Evolutionary conservation across 2,113 vertebrate genomes (phyloP).

Genomic region (Phaethornis superciliosus): DNA sequence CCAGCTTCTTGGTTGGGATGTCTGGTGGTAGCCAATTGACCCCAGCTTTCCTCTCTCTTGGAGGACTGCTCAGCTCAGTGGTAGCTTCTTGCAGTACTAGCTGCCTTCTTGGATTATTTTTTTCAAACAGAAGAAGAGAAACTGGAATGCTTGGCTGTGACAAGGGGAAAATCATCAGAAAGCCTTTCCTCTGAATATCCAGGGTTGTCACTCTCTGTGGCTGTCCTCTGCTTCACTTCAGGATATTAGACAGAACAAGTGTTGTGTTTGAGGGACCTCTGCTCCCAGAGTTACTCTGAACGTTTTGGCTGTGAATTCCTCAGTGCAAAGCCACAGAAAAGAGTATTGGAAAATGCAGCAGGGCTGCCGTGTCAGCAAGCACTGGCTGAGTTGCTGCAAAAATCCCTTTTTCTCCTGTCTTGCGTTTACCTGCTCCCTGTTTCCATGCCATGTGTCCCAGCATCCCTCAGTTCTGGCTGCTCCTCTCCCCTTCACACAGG

Average conservation of each 20-base stretch:
- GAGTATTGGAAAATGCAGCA: rapidly evolving
- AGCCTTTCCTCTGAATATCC: not conserved
- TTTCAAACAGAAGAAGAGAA: not conserved
- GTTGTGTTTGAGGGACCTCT: not conserved
- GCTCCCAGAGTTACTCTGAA: not conserved
- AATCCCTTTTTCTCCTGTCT: not conserved
- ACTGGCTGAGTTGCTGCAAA: not conserved
- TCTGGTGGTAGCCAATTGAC: not conserved
- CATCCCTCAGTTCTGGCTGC: not conserved
- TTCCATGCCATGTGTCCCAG: not conserved
- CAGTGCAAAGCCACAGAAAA: not conserved
- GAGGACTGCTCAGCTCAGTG: not conserved
- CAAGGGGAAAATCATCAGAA: not conserved
- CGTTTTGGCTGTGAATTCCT: slow-evolving; percentile 12
- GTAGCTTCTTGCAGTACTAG: not conserved
- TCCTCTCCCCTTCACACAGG: not conserved
- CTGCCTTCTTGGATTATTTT: not conserved
- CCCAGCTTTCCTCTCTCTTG: not conserved
- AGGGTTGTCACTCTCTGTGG: not conserved
- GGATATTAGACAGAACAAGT: not conserved
- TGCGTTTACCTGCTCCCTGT: not conserved
- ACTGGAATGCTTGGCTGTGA: not conserved
- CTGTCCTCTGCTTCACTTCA: not conserved
- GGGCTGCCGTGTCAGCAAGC: not conserved
- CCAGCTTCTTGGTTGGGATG: not conserved